Evolutionary conservation across 1,140 invertebrate species (phyloP).

Genomic region (Euborellia annulipes): DNA sequence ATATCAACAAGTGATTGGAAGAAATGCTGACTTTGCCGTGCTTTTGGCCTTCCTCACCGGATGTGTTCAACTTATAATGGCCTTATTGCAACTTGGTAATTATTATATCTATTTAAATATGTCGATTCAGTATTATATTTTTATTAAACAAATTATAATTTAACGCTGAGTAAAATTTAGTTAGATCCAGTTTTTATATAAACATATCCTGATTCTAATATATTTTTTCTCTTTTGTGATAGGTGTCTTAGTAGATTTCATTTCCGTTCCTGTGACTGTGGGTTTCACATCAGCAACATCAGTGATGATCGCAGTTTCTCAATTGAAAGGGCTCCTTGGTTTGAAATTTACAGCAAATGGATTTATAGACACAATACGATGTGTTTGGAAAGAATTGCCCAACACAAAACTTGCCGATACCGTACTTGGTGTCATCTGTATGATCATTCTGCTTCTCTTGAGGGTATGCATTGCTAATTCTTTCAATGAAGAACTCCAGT

Average conservation of each 20-base stretch:
- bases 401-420: constrained; percentile 48
- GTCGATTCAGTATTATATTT: too few relatives aligned
- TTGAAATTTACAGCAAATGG: constrained; percentile 53
- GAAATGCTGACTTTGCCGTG: constrained; percentile 62
- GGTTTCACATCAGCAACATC: constrained; percentile 89
- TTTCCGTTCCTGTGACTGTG: constrained; percentile 83
- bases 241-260: constrained; percentile 91
- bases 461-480: constrained; percentile 36
- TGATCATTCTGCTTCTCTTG: constrained; percentile 47
- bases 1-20: constrained; percentile 46
- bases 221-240: constrained; percentile 16
- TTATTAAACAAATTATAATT: not conserved
- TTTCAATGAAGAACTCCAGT: not conserved
- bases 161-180: not conserved
- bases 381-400: constrained; percentile 42
- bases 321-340: constrained; percentile 70
- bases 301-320: constrained; percentile 75
- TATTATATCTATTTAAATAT: too few relatives aligned
- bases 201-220: not conserved
- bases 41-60: constrained; percentile 71
- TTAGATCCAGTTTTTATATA: not conserved
- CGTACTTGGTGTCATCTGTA: constrained; percentile 49
- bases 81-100: constrained; percentile 59
- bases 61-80: constrained; percentile 66
- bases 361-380: constrained; percentile 48